A percentile compares a stretch with the other conserved stretches of the same genome.
Evolutionary conservation across 2,797 vertebrate species (phyloP).

Genomic region (Xenentodon cancila): DNA sequence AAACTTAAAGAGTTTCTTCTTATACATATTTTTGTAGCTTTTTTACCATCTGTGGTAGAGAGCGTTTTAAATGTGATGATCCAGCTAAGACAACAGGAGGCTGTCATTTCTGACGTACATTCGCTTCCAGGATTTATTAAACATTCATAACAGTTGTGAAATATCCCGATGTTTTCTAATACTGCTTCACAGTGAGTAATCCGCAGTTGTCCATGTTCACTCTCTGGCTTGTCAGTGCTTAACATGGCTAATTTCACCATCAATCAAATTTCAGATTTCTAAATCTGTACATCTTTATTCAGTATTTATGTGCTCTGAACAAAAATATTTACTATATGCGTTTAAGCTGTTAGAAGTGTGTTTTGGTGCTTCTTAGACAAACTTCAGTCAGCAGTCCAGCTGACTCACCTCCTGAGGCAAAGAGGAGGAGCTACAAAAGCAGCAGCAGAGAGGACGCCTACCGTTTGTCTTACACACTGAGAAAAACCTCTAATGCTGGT

Average conservation of each 20-base stretch:
- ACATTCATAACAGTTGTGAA: slow-evolving; percentile 14
- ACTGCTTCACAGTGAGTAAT: neutral
- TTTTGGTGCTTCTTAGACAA: neutral
- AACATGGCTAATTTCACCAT: neutral
- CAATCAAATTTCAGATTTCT: neutral
- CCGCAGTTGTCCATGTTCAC: too few species aligned
- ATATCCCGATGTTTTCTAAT: slow-evolving; percentile 11
- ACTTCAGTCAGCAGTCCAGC: slow-evolving; percentile 17
- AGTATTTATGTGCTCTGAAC: neutral
- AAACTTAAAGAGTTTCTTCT: slow-evolving; percentile 5
- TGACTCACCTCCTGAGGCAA: slow-evolving; percentile 66
- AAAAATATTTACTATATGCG: neutral
- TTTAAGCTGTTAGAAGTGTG: slow-evolving; percentile 7
- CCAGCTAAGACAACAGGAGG: slow-evolving; percentile 1
- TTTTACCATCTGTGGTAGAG: slow-evolving; percentile 25
- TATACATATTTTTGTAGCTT: slow-evolving; percentile 1
- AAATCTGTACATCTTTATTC: neutral
- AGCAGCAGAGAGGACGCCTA: slow-evolving; percentile 19
- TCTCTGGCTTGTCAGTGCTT: neutral
- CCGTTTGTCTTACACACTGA: neutral
- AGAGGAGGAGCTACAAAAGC: slow-evolving; percentile 67
- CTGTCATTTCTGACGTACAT: slow-evolving; percentile 25
- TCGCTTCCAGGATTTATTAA: slow-evolving; percentile 35
- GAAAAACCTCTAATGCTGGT: slow-evolving; percentile 24
- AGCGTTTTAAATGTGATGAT: neutral